Conservation (phyloP, 2,888 invertebrate species). For the Cephus sareptanus region DNA sequence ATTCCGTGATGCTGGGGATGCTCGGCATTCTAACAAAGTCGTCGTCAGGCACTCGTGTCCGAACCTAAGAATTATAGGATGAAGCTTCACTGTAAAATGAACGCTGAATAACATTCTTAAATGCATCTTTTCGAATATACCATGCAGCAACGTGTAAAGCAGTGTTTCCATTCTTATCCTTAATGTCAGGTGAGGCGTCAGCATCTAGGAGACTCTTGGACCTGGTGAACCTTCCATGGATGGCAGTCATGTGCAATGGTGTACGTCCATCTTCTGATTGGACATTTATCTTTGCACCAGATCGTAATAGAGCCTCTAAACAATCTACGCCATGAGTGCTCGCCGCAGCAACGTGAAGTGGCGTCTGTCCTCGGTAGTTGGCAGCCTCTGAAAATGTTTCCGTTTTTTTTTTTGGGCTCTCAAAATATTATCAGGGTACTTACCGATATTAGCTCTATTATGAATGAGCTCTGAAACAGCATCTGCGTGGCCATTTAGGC, state of each 20-base stretch:
- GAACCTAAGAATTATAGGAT: slow-evolving; percentile 47
- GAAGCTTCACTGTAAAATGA: not conserved
- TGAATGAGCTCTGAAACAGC: slow-evolving; percentile 69
- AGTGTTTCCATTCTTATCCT: slow-evolving; percentile 72
- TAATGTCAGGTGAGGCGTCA: slow-evolving; percentile 69
- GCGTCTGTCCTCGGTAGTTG: slow-evolving; percentile 72
- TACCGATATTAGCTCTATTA: slow-evolving; percentile 67
- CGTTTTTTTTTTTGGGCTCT: not conserved
- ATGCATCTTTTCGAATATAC: slow-evolving; percentile 52
- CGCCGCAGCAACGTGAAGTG: slow-evolving; percentile 73
- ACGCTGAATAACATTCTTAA: not conserved
- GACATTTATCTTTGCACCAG: slow-evolving; percentile 69
- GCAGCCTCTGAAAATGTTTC: slow-evolving; percentile 57
- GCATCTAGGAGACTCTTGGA: slow-evolving; percentile 73
- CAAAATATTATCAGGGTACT: not conserved
- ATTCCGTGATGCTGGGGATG: slow-evolving; percentile 52
- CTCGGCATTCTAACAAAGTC: slow-evolving; percentile 48
- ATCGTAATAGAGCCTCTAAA: slow-evolving; percentile 69
- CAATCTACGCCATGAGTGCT: slow-evolving; percentile 73
- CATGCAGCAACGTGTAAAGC: slow-evolving; percentile 75
- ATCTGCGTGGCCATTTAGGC: slow-evolving; percentile 71
- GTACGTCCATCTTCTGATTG: slow-evolving; percentile 72
- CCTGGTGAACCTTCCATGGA: slow-evolving; percentile 73
- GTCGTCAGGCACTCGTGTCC: slow-evolving; percentile 58
- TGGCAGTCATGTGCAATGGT: slow-evolving; percentile 75